phyloP scores from a whole-genome alignment of 2,888 invertebrate genomes.

The Prenolepis imparis region DNA sequence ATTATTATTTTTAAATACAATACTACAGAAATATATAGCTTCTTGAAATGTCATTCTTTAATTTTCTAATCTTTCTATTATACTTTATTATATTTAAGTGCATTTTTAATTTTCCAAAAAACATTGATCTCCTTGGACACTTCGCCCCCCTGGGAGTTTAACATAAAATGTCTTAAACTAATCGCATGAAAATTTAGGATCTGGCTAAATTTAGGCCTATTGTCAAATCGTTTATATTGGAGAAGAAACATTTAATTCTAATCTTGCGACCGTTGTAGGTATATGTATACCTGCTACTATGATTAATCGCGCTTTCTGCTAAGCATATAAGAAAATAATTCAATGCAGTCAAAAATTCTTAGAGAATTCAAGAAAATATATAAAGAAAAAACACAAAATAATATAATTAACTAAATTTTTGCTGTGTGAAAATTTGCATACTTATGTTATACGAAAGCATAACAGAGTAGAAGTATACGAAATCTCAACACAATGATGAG shows the following conservation, averaged over 20 bases:
- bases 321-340: conserved; percentile 2
- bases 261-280: conserved; percentile 42
- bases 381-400: background rate
- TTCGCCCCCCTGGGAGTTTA: background rate
- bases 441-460: background rate
- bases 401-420: background rate
- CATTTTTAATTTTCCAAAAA: background rate
- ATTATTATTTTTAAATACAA: background rate
- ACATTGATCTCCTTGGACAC: background rate
- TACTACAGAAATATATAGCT: background rate
- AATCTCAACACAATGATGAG: background rate
- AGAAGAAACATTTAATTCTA: conserved; percentile 66
- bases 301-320: conserved; percentile 79
- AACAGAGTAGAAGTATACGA: background rate
- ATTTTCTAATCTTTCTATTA: background rate
- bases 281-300: conserved; percentile 79
- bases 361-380: background rate
- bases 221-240: conserved; percentile 71
- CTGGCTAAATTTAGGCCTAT: conserved; percentile 62
- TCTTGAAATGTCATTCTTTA: background rate
- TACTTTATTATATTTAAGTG: background rate
- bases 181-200: conserved; percentile 51
- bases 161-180: conserved; percentile 59
- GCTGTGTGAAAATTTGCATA: background rate
- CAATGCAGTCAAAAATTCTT: background rate